Percentiles rank a stretch among this genome's conserved stretches.
Conservation (phyloP, 2,888 invertebrate species). For the Prosopocoilus inquinatus region DNA sequence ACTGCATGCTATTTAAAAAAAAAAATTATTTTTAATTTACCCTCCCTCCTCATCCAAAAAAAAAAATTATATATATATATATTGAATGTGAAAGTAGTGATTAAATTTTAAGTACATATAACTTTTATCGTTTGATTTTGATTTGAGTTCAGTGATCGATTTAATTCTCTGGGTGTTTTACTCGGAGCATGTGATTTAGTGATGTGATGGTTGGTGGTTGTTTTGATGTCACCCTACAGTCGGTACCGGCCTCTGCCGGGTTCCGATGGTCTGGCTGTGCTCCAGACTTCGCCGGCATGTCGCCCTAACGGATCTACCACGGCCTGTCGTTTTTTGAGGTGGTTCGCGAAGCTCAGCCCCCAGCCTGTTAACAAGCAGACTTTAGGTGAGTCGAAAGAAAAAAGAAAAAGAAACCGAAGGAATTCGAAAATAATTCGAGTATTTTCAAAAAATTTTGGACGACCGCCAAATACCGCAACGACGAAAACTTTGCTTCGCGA, state of each 20-base stretch:
- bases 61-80: too few species aligned
- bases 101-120: neutral
- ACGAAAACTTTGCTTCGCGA: too few species aligned
- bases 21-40: too few species aligned
- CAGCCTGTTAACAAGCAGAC: conserved; percentile 55
- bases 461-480: too few species aligned
- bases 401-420: too few species aligned
- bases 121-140: neutral
- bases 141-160: neutral
- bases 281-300: conserved; percentile 31
- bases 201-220: conserved; percentile 10
- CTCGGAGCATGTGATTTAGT: conserved; percentile 5
- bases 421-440: too few species aligned
- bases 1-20: too few species aligned
- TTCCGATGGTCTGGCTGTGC: conserved; percentile 39
- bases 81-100: conserved; percentile 1
- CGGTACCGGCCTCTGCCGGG: conserved; percentile 51
- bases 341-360: conserved; percentile 56
- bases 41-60: too few species aligned
- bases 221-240: conserved; percentile 50
- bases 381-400: too few species aligned
- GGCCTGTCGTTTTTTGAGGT: conserved; percentile 55
- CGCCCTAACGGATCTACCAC: conserved; percentile 42
- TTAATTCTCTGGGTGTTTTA: neutral
- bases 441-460: too few species aligned